Conservation (phyloP, 2,113 vertebrate species). For the Anthoscopus minutus region DNA sequence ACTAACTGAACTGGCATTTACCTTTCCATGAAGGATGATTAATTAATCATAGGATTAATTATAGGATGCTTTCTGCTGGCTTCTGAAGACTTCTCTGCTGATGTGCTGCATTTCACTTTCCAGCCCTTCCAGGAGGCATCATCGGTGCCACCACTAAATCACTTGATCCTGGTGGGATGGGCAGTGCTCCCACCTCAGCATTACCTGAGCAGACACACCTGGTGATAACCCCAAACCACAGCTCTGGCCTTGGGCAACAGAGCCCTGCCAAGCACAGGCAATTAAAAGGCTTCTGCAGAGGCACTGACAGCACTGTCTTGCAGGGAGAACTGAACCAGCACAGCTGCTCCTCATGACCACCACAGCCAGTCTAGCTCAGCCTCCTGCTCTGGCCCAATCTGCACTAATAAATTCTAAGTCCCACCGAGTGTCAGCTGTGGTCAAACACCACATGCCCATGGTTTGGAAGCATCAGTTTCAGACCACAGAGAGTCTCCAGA, state of each 20-base stretch:
- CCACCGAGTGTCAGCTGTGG: not conserved
- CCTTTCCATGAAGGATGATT: not conserved
- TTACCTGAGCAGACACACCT: not conserved
- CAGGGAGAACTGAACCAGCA: not conserved
- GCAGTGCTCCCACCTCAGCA: not conserved
- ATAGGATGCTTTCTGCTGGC: not conserved
- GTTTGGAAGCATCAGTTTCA: not conserved
- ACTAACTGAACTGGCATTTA: not conserved
- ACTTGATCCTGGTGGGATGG: rapidly evolving
- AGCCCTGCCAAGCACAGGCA: not conserved
- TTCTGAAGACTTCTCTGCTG: not conserved
- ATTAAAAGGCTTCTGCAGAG: not conserved
- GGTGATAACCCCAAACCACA: not conserved
- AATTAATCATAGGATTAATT: not conserved
- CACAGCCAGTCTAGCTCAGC: not conserved
- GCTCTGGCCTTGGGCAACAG: rapidly evolving
- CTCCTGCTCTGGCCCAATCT: not conserved
- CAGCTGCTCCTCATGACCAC: not conserved
- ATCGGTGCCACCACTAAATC: not conserved
- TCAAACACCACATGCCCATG: not conserved
- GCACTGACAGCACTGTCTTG: not conserved
- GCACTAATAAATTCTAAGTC: not conserved
- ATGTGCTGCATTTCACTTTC: not conserved
- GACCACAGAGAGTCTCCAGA: not conserved
- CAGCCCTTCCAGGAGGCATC: not conserved